Percentiles rank a stretch among this genome's conserved stretches.
These are phyloP conservation scores for Danio aesculapii DNA, from an alignment of 2,797 vertebrate species.

Conservation along the genomic window DNA sequence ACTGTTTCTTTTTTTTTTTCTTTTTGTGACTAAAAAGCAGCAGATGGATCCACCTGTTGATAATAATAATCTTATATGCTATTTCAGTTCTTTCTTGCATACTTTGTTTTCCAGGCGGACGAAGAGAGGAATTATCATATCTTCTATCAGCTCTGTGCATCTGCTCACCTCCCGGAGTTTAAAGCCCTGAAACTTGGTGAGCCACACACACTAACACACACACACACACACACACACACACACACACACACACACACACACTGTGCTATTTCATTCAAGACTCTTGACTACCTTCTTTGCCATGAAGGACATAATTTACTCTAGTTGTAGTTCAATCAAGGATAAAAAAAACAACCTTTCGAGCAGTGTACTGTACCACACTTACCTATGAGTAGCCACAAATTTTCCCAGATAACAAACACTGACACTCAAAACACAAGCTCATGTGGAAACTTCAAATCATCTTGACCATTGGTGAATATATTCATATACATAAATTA, in stretches of 20 bases:
- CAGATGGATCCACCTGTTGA: not conserved
- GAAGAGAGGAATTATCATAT: conserved; percentile 99
- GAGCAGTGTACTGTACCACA: too few relatives aligned
- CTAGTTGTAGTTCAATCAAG: too few relatives aligned
- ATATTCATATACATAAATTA: too few relatives aligned
- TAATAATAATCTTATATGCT: not conserved
- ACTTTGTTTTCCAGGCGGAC: conserved; percentile 86
- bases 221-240: too few relatives aligned
- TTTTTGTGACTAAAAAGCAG: not conserved
- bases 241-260: too few relatives aligned
- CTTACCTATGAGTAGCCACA: too few relatives aligned
- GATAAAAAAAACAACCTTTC: too few relatives aligned
- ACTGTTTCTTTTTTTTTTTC: not conserved
- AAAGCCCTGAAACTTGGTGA: conserved; percentile 89
- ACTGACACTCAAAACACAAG: too few relatives aligned
- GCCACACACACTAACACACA: conserved; percentile 42
- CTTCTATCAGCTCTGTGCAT: conserved; percentile 98
- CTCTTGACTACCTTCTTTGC: not conserved
- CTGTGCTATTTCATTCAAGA: conserved; percentile 10
- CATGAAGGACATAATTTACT: too few relatives aligned
- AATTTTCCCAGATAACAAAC: too few relatives aligned
- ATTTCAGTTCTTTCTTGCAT: conserved; percentile 38
- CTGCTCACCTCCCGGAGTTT: conserved; percentile 90
- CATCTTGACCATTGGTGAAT: too few relatives aligned
- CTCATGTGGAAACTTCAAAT: too few relatives aligned